Evolutionary conservation across 2,888 invertebrate genomes (phyloP).

Genomic region (Lithophane semibrunnea): DNA sequence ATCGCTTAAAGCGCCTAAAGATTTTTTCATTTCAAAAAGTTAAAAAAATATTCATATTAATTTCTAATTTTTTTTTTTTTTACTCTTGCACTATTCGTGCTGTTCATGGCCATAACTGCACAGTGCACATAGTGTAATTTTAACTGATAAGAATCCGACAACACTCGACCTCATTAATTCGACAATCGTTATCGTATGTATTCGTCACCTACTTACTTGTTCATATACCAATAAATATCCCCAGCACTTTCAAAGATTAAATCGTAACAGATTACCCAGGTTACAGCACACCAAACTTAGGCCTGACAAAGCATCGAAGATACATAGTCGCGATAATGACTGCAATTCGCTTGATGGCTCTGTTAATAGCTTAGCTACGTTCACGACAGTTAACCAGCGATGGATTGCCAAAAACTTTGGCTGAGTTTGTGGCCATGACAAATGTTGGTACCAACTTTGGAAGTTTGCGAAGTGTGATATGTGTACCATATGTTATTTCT

Average conservation of each 20-base stretch:
- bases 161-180: not conserved
- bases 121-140: not conserved
- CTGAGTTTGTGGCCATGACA: slow-evolving; percentile 36
- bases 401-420: slow-evolving; percentile 62
- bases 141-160: not conserved
- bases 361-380: slow-evolving; percentile 55
- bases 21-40: too few species aligned
- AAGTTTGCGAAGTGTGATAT: slow-evolving; percentile 8
- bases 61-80: not conserved
- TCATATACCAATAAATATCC: not conserved
- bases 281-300: slow-evolving; percentile 40
- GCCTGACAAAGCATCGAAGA: slow-evolving; percentile 57
- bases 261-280: slow-evolving; percentile 12
- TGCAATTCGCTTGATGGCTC: slow-evolving; percentile 57
- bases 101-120: not conserved
- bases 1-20: too few species aligned
- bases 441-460: slow-evolving; percentile 53
- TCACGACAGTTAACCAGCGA: slow-evolving; percentile 54
- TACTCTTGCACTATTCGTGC: not conserved
- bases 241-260: slow-evolving; percentile 1
- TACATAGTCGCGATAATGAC: slow-evolving; percentile 63
- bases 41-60: too few species aligned
- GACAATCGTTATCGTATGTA: not conserved
- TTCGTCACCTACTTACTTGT: not conserved
- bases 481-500: slow-evolving; percentile 19